Base-by-base conservation (phyloP, 53 echinoderm and acorn worm species). In the Luidia sarsii region DNA sequence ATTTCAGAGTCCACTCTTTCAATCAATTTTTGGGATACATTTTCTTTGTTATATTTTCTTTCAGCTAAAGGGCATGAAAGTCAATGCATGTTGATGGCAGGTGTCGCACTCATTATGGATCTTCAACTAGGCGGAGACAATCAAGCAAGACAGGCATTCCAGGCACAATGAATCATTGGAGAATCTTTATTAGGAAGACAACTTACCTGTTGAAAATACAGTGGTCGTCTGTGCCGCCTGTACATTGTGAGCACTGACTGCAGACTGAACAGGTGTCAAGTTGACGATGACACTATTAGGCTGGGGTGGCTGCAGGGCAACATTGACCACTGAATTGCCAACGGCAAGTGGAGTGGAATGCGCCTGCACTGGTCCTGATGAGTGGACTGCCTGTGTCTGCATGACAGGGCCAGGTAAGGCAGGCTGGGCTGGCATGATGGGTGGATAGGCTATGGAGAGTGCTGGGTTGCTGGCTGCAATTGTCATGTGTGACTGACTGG, bases 201-300 rank as follows among this genome's bases (percentile, higher is more conserved):
- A 48, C 79, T 61, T 27, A 83, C 83, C 83, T 70, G 83, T 60
- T 50, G 84, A 84, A 29, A 72, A 84, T 19, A 84, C 84, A 7
- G 84, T 84, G 37, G 48, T 84, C 64, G 84, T 84, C 28, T 84
- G 84, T 0, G 84, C 84, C 33, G 73, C 73, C 7, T 62, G 84
- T 0, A 65, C 38, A 9, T 38, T 19, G 22, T 64, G 48, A 49
- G 51, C 72, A 52, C 15, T 53, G 9, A 34, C 43, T 4, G 19
- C 67, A 14, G 84, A 72, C 10, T 29, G 77, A 43, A 77, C 55
- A 4, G 72, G 72, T 23, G 72, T 60, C 36, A 77, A 33, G 46
- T 57, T 77, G 45, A 77, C 77, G 9, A 77, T 77, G 16, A 77
- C 61, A 33, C 77, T 61, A 32, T 39, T 62, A 13, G 65, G 57